Base-by-base conservation (phyloP, 2,113 vertebrate genomes). In the Oncorhynchus gorbuscha region DNA sequence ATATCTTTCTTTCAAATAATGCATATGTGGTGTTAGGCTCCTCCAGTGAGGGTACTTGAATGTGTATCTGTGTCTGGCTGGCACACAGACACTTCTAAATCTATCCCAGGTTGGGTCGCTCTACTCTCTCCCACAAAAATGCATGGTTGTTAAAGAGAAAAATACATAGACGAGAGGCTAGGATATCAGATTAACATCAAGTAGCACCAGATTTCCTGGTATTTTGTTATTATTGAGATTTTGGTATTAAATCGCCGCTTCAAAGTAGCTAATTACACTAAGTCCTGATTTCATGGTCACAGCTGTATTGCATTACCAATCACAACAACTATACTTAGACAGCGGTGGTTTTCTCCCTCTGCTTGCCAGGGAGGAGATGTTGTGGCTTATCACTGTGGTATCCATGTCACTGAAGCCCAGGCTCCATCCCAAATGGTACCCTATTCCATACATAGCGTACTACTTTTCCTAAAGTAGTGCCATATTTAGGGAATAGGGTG, bases 221-320 rank as follows among this genome's bases (percentile, higher is more conserved):
- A 91, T 93, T 93, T 91, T 89, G 90, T 90, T 81, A 77, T 45
- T 45, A 45, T 45, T 45, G 87, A 93, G 92, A 93, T 94, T 92
- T 92, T 88, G 89, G 93, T 92, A 92, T 94, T 93, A 93, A 92
- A 88, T 83, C 89, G 87, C 87, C n/a, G 88, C 92, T 94, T 94
- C 91, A 93, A 93, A 94, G 91, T 86, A 85, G 81, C 91, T 93
- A 91, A 93, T 94, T 93, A 92, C 73, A 49, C 89, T 93, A 94
- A 94, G 89, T 91, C 92, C 93, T 86, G 91, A 94, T 94, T 94
- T 94, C 91, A 93, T 90, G 92, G 90, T 91, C 92, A 92, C 93
- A 93, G 93, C 93, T 94, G 93, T 69, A 80, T 76, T 78, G 71
- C 81, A 91, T 94, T 93, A 93, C 86, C 91, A 93, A 93, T 93